Base-by-base conservation (phyloP, 2,888 invertebrate genomes). In the Lithophane semibrunnea region DNA sequence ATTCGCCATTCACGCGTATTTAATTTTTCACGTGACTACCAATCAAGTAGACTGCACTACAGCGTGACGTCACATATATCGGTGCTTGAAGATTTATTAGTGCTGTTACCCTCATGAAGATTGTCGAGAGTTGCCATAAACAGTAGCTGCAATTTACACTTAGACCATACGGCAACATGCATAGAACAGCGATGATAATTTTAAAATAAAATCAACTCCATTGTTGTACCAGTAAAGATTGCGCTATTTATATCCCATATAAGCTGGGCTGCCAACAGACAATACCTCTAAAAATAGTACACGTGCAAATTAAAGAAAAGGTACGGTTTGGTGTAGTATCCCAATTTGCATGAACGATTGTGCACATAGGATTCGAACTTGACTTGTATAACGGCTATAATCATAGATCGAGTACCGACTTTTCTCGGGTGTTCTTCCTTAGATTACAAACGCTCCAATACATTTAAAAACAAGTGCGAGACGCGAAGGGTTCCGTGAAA, bases 201-300 rank as follows among this genome's bases (percentile, higher is more conserved):
- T 37, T 77, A n/a, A 47, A 49, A 77, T 24, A 44, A 65, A 44
- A 44, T 24, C 21, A 64, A 29, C 7, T 71, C 37, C 37, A 24
- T 79, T 49, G 29, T 56, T 66, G 4, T 29, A 52, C 10, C 4
- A 44, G 63, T 44, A 44, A 58, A 29, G 8, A 70, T 24, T 49
- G 56, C 12, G 16, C 5, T 73, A 79, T 79, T 73, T 63, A 66
- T 79, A 73, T 13, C n/a, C 42, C 29, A 13, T 56, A 13, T 37
- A 61, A 66, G 29, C n/a, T n/a, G 4, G 47, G 7, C 16, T 76
- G 66, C 76, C 66, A 77, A 77, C 18, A 77, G 29, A 66, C 9
- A 60, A 72, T 16, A 42, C 58, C 2, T n/a, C 49, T 47, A 18
- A 13, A 69, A 29, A 54, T 52, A 61, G 3, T 37, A 47, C 21